These are phyloP conservation scores for Zaprionus taronus DNA, from an alignment of 1,140 invertebrate species.

Conservation along the genomic window DNA sequence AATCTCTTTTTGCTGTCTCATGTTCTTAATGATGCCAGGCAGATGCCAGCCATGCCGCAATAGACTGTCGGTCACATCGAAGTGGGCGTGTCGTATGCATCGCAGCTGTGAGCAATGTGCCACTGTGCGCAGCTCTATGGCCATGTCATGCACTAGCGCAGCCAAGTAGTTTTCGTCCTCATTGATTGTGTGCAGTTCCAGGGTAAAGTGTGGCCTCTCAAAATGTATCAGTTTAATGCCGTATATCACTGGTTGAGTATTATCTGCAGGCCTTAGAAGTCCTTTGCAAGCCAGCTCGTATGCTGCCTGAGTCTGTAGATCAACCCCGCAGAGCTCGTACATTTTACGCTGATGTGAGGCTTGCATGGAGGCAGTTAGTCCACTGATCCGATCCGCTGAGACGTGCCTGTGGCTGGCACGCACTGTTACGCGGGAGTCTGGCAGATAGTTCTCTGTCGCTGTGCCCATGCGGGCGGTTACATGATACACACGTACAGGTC, in stretches of 20 bases:
- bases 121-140: constrained; percentile 90
- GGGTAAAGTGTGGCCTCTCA: constrained; percentile 92
- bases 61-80: constrained; percentile 90
- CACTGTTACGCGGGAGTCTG: constrained; percentile 90
- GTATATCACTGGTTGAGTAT: constrained; percentile 92
- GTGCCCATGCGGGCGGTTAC: constrained; percentile 91
- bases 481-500: constrained; percentile 89
- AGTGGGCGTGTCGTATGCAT: constrained; percentile 93
- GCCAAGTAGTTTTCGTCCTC: constrained; percentile 91
- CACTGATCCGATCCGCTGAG: constrained; percentile 87
- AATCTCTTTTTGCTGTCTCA: constrained; percentile 86
- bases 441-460: constrained; percentile 91
- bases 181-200: constrained; percentile 95
- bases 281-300: constrained; percentile 94
- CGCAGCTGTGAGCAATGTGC: constrained; percentile 92
- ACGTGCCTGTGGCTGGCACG: constrained; percentile 90
- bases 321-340: constrained; percentile 91
- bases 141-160: constrained; percentile 91
- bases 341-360: constrained; percentile 92
- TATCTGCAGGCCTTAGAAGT: constrained; percentile 89
- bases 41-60: constrained; percentile 93
- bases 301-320: constrained; percentile 93
- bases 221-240: constrained; percentile 94
- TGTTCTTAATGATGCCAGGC: constrained; percentile 90
- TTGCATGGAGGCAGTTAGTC: constrained; percentile 90